A percentile compares a stretch with the other conserved stretches of the same genome.
Evolutionary conservation across 2,113 vertebrate genomes (phyloP).

Genomic region (Leptosomus discolor): DNA sequence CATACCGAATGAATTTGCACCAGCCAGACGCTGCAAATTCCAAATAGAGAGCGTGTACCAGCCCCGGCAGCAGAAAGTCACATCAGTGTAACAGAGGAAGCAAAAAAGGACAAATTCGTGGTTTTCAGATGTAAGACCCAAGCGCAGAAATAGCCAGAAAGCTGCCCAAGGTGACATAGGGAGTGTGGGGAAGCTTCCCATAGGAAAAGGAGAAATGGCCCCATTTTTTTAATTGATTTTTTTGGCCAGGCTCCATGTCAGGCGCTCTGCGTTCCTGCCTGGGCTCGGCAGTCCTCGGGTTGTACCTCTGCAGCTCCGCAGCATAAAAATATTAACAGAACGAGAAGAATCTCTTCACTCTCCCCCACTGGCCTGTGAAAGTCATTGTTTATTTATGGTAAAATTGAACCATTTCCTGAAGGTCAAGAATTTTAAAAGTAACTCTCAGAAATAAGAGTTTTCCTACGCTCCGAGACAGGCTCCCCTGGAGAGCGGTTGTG

Average conservation of each 20-base stretch:
- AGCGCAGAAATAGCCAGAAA: background rate
- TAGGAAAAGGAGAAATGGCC: background rate
- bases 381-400: background rate
- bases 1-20: background rate
- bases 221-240: background rate
- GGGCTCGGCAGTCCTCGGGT: background rate
- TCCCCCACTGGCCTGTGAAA: background rate
- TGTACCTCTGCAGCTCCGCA: background rate
- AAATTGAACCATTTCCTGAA: background rate
- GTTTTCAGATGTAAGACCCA: background rate
- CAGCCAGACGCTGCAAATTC: background rate
- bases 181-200: background rate
- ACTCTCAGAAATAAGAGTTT: background rate
- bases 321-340: background rate
- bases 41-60: rapidly evolving
- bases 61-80: background rate
- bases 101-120: background rate
- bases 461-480: background rate
- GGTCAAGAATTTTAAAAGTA: background rate
- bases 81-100: rapidly evolving
- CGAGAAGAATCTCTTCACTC: background rate
- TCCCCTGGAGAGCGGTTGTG: background rate
- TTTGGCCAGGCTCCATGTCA: background rate
- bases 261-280: rapidly evolving
- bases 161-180: background rate